phyloP scores from a whole-genome alignment of 2,113 vertebrate species.

The Archocentrus centrarchus region DNA sequence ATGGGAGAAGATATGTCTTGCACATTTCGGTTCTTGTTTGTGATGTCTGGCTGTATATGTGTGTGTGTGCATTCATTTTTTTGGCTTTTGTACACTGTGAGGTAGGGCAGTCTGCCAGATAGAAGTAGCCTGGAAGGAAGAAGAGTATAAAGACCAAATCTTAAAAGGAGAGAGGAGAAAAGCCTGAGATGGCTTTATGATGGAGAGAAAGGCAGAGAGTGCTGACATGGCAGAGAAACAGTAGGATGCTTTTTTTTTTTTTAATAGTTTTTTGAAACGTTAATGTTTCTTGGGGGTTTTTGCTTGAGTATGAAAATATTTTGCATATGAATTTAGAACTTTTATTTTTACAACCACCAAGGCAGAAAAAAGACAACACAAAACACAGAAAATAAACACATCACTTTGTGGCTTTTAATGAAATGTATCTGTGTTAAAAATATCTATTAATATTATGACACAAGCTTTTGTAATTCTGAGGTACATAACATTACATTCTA shows the following conservation, averaged over 20 bases:
- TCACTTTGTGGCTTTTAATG: not conserved
- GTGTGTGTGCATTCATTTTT: not conserved
- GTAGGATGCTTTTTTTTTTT: not conserved
- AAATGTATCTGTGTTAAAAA: not conserved
- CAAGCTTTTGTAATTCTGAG: not conserved
- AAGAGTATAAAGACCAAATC: constrained; percentile 39
- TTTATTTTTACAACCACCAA: not conserved
- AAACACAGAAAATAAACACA: not conserved
- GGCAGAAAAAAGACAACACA: not conserved
- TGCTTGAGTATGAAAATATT: not conserved
- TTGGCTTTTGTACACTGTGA: not conserved
- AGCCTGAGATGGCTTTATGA: constrained; percentile 46
- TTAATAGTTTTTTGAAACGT: not conserved
- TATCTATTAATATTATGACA: not conserved
- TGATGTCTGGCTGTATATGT: not conserved
- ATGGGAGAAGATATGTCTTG: not conserved
- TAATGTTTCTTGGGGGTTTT: not conserved
- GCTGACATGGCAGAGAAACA: constrained; percentile 49
- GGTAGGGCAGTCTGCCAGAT: constrained; percentile 42
- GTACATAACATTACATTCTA: not conserved
- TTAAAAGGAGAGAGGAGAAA: constrained; percentile 36
- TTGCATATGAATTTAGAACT: not conserved
- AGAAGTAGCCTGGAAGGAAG: constrained; percentile 51
- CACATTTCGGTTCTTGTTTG: constrained; percentile 15
- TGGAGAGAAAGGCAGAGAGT: constrained; percentile 26